phyloP scores from a whole-genome alignment of 2,113 vertebrate genomes.

The Coreoperca whiteheadi region DNA sequence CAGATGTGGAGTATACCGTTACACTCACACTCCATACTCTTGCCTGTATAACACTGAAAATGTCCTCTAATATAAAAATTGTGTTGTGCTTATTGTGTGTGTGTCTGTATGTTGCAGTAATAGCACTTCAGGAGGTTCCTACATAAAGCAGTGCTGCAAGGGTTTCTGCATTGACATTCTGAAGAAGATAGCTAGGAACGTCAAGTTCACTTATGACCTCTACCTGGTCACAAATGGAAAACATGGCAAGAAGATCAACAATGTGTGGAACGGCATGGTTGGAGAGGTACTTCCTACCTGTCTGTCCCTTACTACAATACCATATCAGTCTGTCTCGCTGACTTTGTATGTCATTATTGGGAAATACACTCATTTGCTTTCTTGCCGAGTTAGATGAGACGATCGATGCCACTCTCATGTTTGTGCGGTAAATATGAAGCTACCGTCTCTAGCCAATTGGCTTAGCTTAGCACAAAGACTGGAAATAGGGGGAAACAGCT shows the following conservation, averaged over 20 bases:
- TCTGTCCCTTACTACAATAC: too few species aligned
- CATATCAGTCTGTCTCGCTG: neutral
- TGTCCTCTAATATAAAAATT: conserved; percentile 35
- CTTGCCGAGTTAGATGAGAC: neutral
- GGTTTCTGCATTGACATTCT: conserved; percentile 99
- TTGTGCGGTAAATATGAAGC: neutral
- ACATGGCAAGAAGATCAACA: conserved; percentile 98
- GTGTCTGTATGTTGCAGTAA: conserved; percentile 87
- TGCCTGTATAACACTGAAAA: conserved; percentile 17
- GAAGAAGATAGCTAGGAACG: conserved; percentile 95
- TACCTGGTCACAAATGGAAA: conserved; percentile 98
- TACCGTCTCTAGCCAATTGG: neutral
- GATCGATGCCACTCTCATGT: neutral
- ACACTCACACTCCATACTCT: conserved; percentile 12
- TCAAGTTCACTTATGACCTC: conserved; percentile 98
- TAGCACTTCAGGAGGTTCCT: conserved; percentile 90
- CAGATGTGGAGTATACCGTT: conserved; percentile 63
- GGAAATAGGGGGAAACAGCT: neutral
- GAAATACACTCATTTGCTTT: neutral
- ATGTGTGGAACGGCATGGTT: conserved; percentile 99
- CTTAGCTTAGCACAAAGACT: neutral
- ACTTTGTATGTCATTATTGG: neutral
- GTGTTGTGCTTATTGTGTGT: conserved; percentile 46
- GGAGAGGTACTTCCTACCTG: conserved; percentile 88
- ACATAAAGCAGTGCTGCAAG: conserved; percentile 97